These are phyloP conservation scores for Rhinoderma darwinii DNA, from an alignment of 2,113 vertebrate genomes.

Conservation along the genomic window DNA sequence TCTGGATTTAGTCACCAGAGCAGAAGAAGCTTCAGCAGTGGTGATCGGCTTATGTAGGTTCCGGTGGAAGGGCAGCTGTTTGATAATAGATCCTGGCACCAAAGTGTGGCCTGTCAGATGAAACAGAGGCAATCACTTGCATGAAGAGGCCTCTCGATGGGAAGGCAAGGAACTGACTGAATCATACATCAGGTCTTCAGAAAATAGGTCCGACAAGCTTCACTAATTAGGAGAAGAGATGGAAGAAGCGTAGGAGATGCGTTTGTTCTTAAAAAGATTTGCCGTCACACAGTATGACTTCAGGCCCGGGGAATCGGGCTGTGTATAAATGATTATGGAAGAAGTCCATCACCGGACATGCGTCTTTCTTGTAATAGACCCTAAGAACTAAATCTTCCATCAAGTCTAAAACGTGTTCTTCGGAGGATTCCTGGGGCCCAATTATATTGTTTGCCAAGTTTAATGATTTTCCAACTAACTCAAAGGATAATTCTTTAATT, in stretches of 20 bases:
- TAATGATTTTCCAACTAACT: no score
- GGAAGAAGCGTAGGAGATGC: background rate
- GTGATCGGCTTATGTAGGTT: background rate
- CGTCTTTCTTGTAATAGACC: background rate
- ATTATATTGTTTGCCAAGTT: no score
- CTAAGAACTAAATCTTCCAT: background rate
- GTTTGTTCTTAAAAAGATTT: background rate
- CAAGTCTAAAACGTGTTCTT: background rate
- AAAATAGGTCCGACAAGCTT: constrained; percentile 30
- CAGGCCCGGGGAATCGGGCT: background rate
- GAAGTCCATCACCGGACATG: background rate
- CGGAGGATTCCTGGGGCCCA: background rate
- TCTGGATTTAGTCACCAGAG: background rate
- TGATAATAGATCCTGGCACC: background rate
- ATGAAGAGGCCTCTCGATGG: background rate
- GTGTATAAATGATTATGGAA: background rate
- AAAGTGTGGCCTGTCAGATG: background rate
- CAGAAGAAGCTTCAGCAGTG: background rate
- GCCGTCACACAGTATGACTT: background rate
- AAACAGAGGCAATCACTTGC: constrained; percentile 29
- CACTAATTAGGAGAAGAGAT: constrained; percentile 21
- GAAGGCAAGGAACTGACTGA: background rate
- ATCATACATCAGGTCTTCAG: constrained; percentile 4
- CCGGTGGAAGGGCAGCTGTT: constrained; percentile 2
- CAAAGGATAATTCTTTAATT: background rate